Evolutionary conservation across 2,888 invertebrate species (phyloP).

Genomic region (Scaptomyza flava): DNA sequence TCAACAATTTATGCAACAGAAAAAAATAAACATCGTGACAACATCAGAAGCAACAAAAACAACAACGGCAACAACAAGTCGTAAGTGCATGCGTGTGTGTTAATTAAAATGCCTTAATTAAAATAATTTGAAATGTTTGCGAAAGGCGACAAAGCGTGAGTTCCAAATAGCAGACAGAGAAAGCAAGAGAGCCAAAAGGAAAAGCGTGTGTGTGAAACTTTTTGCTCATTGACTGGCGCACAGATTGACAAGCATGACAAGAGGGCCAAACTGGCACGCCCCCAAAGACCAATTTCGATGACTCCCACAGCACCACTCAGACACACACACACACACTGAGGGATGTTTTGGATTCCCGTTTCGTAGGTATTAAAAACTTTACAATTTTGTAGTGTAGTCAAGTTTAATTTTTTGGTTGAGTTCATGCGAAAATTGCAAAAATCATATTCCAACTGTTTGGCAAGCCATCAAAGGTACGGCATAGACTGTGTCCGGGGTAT

Average conservation of each 20-base stretch:
- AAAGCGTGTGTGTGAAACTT: constrained; percentile 8
- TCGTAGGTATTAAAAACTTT: constrained; percentile 76
- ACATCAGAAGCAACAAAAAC: constrained; percentile 32
- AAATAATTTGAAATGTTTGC: constrained; percentile 63
- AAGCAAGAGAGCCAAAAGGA: constrained; percentile 12
- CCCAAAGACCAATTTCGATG: constrained; percentile 23
- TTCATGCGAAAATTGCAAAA: constrained; percentile 80
- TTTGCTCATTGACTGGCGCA: constrained; percentile 59
- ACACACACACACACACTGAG: constrained; percentile 22
- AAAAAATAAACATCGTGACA: constrained; percentile 33
- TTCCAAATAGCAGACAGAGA: constrained; percentile 7
- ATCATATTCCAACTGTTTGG: constrained; percentile 79
- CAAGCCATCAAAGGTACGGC: constrained; percentile 76
- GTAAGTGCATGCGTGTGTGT: constrained; percentile 53
- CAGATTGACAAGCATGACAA: constrained; percentile 72
- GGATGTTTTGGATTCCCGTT: constrained; percentile 27
- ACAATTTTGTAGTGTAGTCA: constrained; percentile 76
- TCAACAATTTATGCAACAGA: constrained; percentile 61
- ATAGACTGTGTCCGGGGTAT: constrained; percentile 14
- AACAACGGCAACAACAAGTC: constrained; percentile 10
- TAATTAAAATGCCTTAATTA: constrained; percentile 77
- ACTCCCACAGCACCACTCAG: constrained; percentile 6
- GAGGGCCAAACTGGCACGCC: constrained; percentile 39
- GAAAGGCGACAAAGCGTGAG: constrained; percentile 15
- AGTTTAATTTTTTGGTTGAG: constrained; percentile 81